Percentiles rank a stretch among this genome's conserved stretches.
phyloP scores from a whole-genome alignment of 2,888 invertebrate species.

The Sinopyrophorus schimmeli region DNA sequence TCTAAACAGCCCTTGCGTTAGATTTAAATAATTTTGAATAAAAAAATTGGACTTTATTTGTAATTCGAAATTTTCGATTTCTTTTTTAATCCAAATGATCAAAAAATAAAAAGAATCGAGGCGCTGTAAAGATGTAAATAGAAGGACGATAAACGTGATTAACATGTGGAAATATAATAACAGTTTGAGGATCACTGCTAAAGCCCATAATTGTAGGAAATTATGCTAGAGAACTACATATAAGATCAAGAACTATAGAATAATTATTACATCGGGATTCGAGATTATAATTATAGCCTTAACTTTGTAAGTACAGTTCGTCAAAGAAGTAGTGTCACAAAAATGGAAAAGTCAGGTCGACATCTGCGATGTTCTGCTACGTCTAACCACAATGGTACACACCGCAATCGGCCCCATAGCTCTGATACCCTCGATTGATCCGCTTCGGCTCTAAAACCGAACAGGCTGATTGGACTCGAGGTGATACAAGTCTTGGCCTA shows the following conservation, averaged over 20 bases:
- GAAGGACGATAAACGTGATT: too few species aligned
- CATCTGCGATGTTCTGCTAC: constrained; percentile 40
- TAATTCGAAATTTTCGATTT: too few species aligned
- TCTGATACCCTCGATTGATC: constrained; percentile 32
- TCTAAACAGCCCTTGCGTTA: too few species aligned
- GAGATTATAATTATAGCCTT: constrained; percentile 53
- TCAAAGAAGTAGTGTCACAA: constrained; percentile 44
- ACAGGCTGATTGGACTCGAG: constrained; percentile 42
- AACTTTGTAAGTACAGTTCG: constrained; percentile 47
- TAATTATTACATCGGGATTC: constrained; percentile 53
- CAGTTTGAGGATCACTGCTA: constrained; percentile 45
- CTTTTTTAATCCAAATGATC: too few species aligned
- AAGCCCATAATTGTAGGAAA: constrained; percentile 52
- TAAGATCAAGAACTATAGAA: constrained; percentile 51
- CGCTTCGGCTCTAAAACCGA: constrained; percentile 34
- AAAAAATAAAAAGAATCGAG: too few species aligned
- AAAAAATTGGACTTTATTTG: too few species aligned
- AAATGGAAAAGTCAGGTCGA: constrained; percentile 37
- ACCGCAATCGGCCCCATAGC: constrained; percentile 36
- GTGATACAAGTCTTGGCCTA: constrained; percentile 52
- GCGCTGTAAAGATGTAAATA: too few species aligned
- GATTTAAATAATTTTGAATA: too few species aligned
- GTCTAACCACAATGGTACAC: constrained; percentile 43
- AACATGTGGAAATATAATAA: too few species aligned
- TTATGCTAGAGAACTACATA: constrained; percentile 43